Conservation (phyloP, 2,113 vertebrate genomes). For the Cynoglossus semilaevis region DNA sequence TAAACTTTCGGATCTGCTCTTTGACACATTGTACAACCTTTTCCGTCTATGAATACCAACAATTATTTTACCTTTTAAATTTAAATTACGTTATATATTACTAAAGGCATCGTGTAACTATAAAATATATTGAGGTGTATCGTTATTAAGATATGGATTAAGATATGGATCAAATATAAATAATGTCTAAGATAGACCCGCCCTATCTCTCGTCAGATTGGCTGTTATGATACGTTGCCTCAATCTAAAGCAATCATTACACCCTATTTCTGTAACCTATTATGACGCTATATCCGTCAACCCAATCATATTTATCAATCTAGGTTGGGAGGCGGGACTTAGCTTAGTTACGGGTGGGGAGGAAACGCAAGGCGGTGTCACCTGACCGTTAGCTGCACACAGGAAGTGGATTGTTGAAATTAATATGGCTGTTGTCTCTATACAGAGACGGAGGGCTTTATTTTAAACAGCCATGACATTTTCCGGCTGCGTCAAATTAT, state of each 20-base stretch:
- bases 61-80: too few relatives aligned
- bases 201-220: neutral
- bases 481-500: neutral
- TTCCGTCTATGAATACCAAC: too few relatives aligned
- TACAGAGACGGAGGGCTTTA: slow-evolving; percentile 45
- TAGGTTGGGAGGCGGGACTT: neutral
- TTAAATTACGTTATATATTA: too few relatives aligned
- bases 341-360: neutral
- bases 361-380: slow-evolving; percentile 28
- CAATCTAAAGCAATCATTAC: neutral
- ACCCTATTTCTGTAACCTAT: neutral
- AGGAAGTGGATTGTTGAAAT: slow-evolving; percentile 62
- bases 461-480: slow-evolving; percentile 42
- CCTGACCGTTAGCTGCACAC: slow-evolving; percentile 57
- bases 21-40: too few relatives aligned
- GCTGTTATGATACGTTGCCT: too few relatives aligned
- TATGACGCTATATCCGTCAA: too few relatives aligned
- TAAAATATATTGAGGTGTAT: too few relatives aligned
- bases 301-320: neutral
- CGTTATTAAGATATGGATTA: too few relatives aligned
- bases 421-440: slow-evolving; percentile 69
- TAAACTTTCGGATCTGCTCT: too few relatives aligned
- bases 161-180: too few relatives aligned
- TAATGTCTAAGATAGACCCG: neutral
- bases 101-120: too few relatives aligned